Conservation (phyloP, 2,888 invertebrate genomes). For the Ligdia adustata region DNA sequence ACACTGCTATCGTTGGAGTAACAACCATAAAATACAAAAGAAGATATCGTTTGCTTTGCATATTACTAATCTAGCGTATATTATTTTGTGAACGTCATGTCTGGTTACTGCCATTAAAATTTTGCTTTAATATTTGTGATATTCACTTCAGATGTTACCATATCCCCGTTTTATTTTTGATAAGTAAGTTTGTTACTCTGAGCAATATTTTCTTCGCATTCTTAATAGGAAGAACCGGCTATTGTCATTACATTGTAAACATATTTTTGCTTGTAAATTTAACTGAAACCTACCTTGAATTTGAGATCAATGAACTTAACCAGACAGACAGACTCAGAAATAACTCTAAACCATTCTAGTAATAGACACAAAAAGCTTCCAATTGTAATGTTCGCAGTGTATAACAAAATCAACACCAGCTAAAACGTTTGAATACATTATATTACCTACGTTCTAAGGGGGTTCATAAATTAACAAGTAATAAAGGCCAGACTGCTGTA, state of each 20-base stretch:
- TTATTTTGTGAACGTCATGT: no score
- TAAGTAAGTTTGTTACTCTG: no score
- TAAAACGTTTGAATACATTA: slow-evolving; percentile 26
- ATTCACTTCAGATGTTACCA: no score
- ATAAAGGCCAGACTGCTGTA: slow-evolving; percentile 42
- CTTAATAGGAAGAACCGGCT: no score
- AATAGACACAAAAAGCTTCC: slow-evolving; percentile 24
- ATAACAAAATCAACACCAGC: slow-evolving; percentile 31
- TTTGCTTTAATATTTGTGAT: no score
- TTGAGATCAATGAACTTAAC: slow-evolving; percentile 1
- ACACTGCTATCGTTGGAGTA: neutral
- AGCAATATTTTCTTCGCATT: no score
- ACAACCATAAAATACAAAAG: no score
- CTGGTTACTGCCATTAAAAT: no score
- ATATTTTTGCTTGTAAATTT: neutral
- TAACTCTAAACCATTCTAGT: slow-evolving; percentile 9
- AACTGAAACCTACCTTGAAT: neutral
- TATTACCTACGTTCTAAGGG: slow-evolving; percentile 35
- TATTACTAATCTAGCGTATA: no score
- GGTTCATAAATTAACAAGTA: slow-evolving; percentile 64
- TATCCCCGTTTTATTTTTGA: no score
- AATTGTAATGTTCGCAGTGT: slow-evolving; percentile 20
- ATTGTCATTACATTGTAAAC: no score
- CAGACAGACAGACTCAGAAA: slow-evolving; percentile 5
- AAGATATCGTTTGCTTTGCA: no score